Evolutionary conservation across 2,113 vertebrate species (phyloP).

Genomic region (Panthera leo): DNA sequence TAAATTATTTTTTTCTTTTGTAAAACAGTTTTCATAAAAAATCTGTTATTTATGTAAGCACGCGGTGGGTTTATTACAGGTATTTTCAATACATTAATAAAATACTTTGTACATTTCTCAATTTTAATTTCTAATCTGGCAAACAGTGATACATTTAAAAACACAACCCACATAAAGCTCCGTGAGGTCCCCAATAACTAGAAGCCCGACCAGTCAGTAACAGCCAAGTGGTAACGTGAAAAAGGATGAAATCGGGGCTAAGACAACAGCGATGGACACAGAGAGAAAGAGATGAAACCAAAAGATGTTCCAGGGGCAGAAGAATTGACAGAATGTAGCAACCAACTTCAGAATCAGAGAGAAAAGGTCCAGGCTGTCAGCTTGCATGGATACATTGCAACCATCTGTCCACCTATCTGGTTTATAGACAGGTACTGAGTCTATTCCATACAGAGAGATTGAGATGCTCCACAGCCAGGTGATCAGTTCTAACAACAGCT

Average conservation of each 20-base stretch:
- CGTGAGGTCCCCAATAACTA: background rate
- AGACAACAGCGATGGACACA: background rate
- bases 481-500: background rate
- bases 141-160: background rate
- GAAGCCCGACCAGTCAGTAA: background rate
- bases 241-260: background rate
- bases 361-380: background rate
- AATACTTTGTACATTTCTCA: background rate
- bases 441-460: background rate
- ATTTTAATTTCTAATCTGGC: constrained; percentile 15
- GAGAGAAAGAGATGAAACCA: background rate
- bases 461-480: background rate
- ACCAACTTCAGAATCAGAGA: background rate
- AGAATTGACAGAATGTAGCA: background rate
- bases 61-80: background rate
- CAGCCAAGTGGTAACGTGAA: background rate
- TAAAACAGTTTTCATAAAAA: constrained; percentile 9
- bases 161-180: background rate
- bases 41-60: background rate
- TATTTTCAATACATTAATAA: background rate
- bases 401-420: background rate
- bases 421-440: background rate
- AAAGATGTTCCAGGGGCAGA: background rate
- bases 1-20: background rate
- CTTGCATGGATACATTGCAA: background rate